Base-by-base conservation (phyloP, 1,140 invertebrate genomes). In the Chironomus striatipennis region DNA sequence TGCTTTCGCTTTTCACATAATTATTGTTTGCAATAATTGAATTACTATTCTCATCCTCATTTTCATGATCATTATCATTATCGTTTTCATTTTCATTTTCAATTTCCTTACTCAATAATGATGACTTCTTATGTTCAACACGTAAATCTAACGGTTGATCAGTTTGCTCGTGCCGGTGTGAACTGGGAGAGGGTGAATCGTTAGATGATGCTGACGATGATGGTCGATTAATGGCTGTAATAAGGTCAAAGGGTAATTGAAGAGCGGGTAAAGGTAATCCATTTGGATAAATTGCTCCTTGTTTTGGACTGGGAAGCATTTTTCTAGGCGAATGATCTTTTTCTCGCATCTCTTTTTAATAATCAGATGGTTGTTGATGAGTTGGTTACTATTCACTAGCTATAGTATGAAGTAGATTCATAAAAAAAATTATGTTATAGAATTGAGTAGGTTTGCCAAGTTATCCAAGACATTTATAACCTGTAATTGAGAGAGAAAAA, bases 101-200 rank as follows among this genome's bases (percentile, higher is more conserved):
- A 21, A 18, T 70, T 18, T 70, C 17, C 9, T 70, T 78, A 90
- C 87, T 6, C 89, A 82, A 75, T 34, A 34, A 34, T 15, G 79
- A 78, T 20, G 83, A 81, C 79, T 93, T 91, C 79, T 94, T 95
- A 80, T 90, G 90, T 67, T 92, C 92, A 67, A 95, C 86, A 76
- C 92, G 87, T 9, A 96, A 85, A 80, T 95, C 93, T 70, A 96
- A 83, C 2, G 93, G 93, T 79, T 93, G 90, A 76, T 92, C 91
- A 24, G 84, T 80, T 57, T 57, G 47, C n/a, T 57, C 47, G 47
- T 57, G 47, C 47, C 47, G 47, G n/a, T 57, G 47, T n/a, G 47
- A 57, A 10, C 47, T n/a, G 1, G 47, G 47, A n/a, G 47, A 57
- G 12, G 47, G 47, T 1, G 47, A 57, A n/a, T 57, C 65, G 43